phyloP scores from a whole-genome alignment of 1,140 invertebrate species.

The Zaprionus africanus region DNA sequence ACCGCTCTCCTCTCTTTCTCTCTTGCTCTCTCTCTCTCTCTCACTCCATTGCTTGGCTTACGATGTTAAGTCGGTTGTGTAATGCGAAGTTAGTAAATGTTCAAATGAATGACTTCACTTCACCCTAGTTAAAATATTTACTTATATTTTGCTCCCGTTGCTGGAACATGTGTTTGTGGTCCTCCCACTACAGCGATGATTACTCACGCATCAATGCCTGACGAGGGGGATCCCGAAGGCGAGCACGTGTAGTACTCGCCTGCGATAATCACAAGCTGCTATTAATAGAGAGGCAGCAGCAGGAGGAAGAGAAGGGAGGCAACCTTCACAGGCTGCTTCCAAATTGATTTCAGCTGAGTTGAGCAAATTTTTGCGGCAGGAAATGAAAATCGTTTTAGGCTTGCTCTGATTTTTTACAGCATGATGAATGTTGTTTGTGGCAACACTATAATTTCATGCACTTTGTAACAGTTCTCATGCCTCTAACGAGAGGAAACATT shows the following conservation, averaged over 20 bases:
- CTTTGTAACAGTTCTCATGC: background rate
- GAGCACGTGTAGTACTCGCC: slow-evolving; percentile 23
- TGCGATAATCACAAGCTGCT: slow-evolving; percentile 20
- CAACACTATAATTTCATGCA: background rate
- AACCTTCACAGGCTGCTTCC: background rate
- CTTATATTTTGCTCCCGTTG: slow-evolving; percentile 61
- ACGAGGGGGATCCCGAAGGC: background rate
- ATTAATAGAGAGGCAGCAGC: background rate
- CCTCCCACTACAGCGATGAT: slow-evolving; percentile 53
- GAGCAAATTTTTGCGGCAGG: background rate
- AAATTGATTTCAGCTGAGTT: slow-evolving; percentile 2
- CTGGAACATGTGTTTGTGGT: slow-evolving; percentile 73
- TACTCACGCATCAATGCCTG: slow-evolving; percentile 72
- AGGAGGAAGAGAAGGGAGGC: background rate
- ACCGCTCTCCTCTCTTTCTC: background rate
- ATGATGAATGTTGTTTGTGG: background rate
- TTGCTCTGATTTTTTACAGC: background rate
- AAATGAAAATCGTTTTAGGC: background rate
- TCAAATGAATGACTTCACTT: slow-evolving; percentile 81
- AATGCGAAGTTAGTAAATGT: slow-evolving; percentile 80
- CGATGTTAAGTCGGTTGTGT: slow-evolving; percentile 74
- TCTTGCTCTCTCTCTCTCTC: background rate
- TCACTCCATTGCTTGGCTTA: slow-evolving; percentile 5
- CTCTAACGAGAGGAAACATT: background rate
- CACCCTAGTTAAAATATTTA: slow-evolving; percentile 79